A percentile compares a stretch with the other conserved stretches of the same genome.
phyloP scores from a whole-genome alignment of 2,113 vertebrate species.

The Thamnaconus septentrionalis region DNA sequence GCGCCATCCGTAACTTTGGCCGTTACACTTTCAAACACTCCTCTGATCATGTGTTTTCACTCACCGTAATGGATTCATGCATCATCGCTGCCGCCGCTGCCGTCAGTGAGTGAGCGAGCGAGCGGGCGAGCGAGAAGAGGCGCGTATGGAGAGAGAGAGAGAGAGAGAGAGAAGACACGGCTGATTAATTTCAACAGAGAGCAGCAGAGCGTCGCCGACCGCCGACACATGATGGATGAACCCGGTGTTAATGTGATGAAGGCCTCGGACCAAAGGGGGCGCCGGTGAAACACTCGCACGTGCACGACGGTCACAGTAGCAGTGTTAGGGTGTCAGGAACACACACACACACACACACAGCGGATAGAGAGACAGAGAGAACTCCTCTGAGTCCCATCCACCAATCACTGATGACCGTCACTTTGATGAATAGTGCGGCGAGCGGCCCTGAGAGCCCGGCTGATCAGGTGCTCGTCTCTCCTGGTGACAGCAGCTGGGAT shows the following conservation, averaged over 20 bases:
- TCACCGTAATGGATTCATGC: no score
- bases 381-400: slow-evolving; percentile 26
- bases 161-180: slow-evolving; percentile 26
- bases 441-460: neutral
- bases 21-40: slow-evolving; percentile 7
- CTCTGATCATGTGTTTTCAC: neutral
- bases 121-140: slow-evolving; percentile 17
- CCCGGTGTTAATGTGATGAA: slow-evolving; percentile 33
- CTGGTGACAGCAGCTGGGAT: no score
- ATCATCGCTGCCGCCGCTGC: neutral
- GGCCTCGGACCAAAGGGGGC: neutral
- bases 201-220: slow-evolving; percentile 25
- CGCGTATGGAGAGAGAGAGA: slow-evolving; percentile 15
- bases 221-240: slow-evolving; percentile 45
- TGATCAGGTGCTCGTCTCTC: no score
- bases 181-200: slow-evolving; percentile 50
- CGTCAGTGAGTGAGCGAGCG: slow-evolving; percentile 40
- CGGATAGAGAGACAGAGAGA: neutral
- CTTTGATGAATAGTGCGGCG: slow-evolving; percentile 39
- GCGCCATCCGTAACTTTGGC: neutral
- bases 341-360: no score
- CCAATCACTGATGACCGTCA: slow-evolving; percentile 34
- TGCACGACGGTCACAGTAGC: no score
- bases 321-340: no score
- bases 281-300: no score